Evolutionary conservation across 2,113 vertebrate species (phyloP).

Genomic region (Actinemys pallida): DNA sequence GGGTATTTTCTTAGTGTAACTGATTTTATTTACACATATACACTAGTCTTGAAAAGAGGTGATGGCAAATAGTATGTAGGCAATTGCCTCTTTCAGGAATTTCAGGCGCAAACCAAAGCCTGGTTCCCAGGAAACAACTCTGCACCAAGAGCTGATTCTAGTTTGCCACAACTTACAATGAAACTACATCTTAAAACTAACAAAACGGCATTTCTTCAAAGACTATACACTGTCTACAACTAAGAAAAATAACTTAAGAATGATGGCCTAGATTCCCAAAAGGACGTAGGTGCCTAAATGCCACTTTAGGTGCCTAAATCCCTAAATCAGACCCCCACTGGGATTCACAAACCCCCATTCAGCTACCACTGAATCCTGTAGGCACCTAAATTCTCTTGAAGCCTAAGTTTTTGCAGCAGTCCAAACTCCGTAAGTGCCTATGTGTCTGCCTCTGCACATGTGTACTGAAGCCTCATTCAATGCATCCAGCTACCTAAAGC

Average conservation of each 20-base stretch:
- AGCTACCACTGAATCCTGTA: no score
- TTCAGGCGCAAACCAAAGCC: background rate
- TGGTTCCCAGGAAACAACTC: background rate
- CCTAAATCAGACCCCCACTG: no score
- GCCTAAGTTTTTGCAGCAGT: no score
- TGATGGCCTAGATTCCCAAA: background rate
- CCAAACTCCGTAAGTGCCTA: no score
- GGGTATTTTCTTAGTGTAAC: background rate
- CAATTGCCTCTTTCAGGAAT: background rate
- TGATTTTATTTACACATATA: background rate
- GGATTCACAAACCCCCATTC: no score
- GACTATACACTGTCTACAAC: background rate
- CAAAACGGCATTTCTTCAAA: background rate
- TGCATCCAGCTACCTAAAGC: no score
- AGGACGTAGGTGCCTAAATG: no score
- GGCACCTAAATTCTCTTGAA: no score
- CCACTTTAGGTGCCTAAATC: no score
- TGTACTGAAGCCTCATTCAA: no score
- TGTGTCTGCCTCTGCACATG: no score
- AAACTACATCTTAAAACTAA: background rate
- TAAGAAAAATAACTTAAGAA: background rate
- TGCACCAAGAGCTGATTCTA: background rate
- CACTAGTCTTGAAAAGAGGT: background rate
- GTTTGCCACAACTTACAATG: background rate
- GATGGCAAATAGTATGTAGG: background rate